Percentiles rank a stretch among this genome's conserved stretches.
Evolutionary conservation across 2,113 vertebrate species (phyloP).

Genomic region (Macquaria ambigua): DNA sequence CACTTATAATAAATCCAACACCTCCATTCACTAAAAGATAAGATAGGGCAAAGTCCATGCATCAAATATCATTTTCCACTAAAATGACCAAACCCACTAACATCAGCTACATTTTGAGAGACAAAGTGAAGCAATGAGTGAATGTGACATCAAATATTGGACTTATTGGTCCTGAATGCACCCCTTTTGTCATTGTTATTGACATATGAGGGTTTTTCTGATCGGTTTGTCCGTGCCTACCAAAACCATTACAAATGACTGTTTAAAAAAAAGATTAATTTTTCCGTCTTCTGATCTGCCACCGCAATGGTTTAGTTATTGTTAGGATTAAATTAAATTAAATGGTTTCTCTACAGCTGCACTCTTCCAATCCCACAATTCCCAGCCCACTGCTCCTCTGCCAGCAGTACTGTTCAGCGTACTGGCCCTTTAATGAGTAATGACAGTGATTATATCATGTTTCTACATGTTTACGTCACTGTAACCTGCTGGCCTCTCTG

Average conservation of each 20-base stretch:
- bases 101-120: no score
- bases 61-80: not conserved
- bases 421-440: slow-evolving; percentile 9
- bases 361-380: no score
- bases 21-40: not conserved
- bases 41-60: not conserved
- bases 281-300: no score
- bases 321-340: no score
- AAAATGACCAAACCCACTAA: not conserved
- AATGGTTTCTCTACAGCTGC: no score
- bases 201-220: not conserved
- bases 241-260: not conserved
- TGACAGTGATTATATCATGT: not conserved
- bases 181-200: no score
- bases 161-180: no score
- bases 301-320: no score
- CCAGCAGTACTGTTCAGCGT: no score
- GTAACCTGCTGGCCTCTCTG: slow-evolving; percentile 16
- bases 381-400: no score
- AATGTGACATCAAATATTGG: no score
- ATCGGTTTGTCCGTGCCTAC: not conserved
- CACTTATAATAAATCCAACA: not conserved
- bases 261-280: not conserved
- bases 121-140: no score
- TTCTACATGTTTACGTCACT: not conserved